A percentile compares a stretch with the other conserved stretches of the same genome.
phyloP scores from a whole-genome alignment of 2,113 vertebrate genomes.

The Istiophorus platypterus region DNA sequence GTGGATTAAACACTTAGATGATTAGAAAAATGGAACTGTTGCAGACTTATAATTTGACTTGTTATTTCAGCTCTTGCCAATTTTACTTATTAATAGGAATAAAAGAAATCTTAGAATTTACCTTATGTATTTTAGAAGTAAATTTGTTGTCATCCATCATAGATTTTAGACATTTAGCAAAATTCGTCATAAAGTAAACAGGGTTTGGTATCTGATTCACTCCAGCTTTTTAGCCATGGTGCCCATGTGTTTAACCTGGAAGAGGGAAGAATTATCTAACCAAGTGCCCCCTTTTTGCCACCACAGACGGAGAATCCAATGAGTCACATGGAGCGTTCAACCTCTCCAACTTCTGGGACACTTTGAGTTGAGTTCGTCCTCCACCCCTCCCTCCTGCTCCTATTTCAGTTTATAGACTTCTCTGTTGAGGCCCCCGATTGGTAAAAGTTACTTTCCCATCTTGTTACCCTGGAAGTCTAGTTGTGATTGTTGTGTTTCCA shows the following conservation, averaged over 20 bases:
- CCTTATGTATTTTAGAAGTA: not conserved
- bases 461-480: too few species aligned
- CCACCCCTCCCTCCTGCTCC: not conserved
- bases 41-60: not conserved
- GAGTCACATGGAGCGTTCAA: constrained; percentile 86
- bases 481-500: too few species aligned
- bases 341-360: constrained; percentile 88
- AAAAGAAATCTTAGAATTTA: not conserved
- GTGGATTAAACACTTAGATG: too few species aligned
- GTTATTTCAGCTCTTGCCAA: not conserved
- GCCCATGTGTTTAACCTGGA: not conserved
- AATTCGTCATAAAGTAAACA: not conserved
- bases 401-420: not conserved
- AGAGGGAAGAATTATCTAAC: not conserved
- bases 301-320: constrained; percentile 88
- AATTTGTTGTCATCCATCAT: not conserved
- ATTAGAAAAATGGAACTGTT: too few species aligned
- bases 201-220: not conserved
- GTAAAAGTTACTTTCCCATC: not conserved
- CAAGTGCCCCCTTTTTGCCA: not conserved
- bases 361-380: constrained; percentile 84
- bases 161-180: not conserved
- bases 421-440: not conserved
- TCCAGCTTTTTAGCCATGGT: not conserved
- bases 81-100: not conserved